Percentiles rank a stretch among this genome's conserved stretches.
Conservation (phyloP, 2,797 vertebrate genomes). For the Enteromius paludinosus region DNA sequence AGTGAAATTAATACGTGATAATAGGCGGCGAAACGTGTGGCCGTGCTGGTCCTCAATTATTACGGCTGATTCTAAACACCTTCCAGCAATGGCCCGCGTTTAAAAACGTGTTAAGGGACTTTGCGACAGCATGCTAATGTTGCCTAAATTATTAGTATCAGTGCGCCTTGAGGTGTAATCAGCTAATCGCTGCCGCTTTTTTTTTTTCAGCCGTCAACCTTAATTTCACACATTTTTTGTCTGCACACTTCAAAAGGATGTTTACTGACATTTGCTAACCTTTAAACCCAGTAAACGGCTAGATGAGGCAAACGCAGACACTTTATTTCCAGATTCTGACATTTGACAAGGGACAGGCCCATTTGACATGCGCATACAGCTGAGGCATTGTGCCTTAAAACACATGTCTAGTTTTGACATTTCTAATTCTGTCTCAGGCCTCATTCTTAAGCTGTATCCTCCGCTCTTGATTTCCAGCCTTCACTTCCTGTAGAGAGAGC, state of each 20-base stretch:
- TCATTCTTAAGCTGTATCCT: slow-evolving; percentile 20
- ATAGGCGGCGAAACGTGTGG: slow-evolving; percentile 19
- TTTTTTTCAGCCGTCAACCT: neutral
- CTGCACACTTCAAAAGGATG: slow-evolving; percentile 42
- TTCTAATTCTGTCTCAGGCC: slow-evolving; percentile 35
- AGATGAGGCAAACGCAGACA: slow-evolving; percentile 11
- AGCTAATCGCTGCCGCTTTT: neutral
- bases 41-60: slow-evolving; percentile 46
- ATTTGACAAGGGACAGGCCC: slow-evolving; percentile 41
- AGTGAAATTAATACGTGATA: slow-evolving; percentile 54
- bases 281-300: slow-evolving; percentile 9
- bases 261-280: slow-evolving; percentile 46
- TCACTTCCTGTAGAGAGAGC: slow-evolving; percentile 39
- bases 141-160: slow-evolving; percentile 53
- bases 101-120: slow-evolving; percentile 53
- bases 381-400: slow-evolving; percentile 34
- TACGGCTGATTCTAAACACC: slow-evolving; percentile 47
- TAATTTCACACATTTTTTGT: slow-evolving; percentile 18
- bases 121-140: slow-evolving; percentile 57
- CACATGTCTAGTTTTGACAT: slow-evolving; percentile 21
- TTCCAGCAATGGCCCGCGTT: slow-evolving; percentile 46
- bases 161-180: slow-evolving; percentile 43
- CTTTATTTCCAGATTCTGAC: slow-evolving; percentile 40
- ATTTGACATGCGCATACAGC: slow-evolving; percentile 22
- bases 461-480: slow-evolving; percentile 8